These are phyloP conservation scores for Cladorhizidae sp. DNA, from an alignment of 37 sponge, comb jelly and placozoan genomes.

Conservation along the genomic window DNA sequence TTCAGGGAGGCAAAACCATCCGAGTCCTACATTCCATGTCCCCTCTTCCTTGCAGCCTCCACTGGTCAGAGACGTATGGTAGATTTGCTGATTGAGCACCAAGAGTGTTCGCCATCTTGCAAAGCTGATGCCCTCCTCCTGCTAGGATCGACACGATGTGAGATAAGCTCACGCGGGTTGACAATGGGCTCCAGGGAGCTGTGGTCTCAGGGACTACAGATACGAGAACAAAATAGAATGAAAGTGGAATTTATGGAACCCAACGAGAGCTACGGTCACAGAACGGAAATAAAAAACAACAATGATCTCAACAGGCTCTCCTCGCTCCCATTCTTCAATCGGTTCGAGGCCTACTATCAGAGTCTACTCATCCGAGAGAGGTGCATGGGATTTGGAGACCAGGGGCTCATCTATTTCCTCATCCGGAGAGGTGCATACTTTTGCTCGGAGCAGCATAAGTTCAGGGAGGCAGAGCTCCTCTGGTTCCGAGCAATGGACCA, in stretches of 20 bases:
- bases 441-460: slow-evolving; percentile 24
- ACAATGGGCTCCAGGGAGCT: slow-evolving; percentile 52
- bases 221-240: slow-evolving; percentile 19
- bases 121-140: slow-evolving; percentile 68
- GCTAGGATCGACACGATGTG: slow-evolving; percentile 75
- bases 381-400: slow-evolving; percentile 74
- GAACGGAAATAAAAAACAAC: slow-evolving; percentile 31
- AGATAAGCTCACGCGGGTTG: slow-evolving; percentile 45
- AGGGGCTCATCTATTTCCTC: slow-evolving; percentile 74
- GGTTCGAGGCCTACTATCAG: slow-evolving; percentile 68
- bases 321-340: slow-evolving; percentile 19
- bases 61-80: slow-evolving; percentile 69
- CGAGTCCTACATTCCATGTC: slow-evolving; percentile 71
- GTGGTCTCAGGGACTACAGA: slow-evolving; percentile 32
- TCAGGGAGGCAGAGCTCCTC: slow-evolving; percentile 44
- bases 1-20: slow-evolving; percentile 46
- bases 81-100: slow-evolving; percentile 30
- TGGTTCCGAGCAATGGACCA: slow-evolving; percentile 72
- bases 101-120: slow-evolving; percentile 59
- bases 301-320: slow-evolving; percentile 23
- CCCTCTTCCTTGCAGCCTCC: slow-evolving; percentile 82
- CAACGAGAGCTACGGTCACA: slow-evolving; percentile 42
- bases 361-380: slow-evolving; percentile 81
- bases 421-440: slow-evolving; percentile 55
- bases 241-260: slow-evolving; percentile 35